A percentile compares a stretch with the other conserved stretches of the same genome.
Evolutionary conservation across 92 coral and sea anemone genomes (phyloP).

Genomic region (Zoanthus gigantus): DNA sequence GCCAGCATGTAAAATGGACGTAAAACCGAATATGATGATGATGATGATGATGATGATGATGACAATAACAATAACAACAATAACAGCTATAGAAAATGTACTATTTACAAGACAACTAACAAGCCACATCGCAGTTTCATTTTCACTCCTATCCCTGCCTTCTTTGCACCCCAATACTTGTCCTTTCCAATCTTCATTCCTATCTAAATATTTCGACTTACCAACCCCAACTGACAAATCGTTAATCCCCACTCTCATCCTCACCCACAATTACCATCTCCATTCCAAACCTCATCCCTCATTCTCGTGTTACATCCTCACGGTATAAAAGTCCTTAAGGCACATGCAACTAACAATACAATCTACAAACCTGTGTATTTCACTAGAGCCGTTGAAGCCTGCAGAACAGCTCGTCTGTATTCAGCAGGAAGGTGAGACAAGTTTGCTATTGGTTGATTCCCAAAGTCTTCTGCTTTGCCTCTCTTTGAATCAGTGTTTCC

Average conservation of each 20-base stretch:
- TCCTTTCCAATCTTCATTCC: not conserved
- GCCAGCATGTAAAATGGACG: no score
- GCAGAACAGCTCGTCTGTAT: slow-evolving; percentile 79
- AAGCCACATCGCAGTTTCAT: not conserved
- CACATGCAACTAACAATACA: not conserved
- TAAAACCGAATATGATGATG: no score
- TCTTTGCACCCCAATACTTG: not conserved
- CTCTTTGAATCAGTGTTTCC: slow-evolving; percentile 43
- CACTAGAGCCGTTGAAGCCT: slow-evolving; percentile 81
- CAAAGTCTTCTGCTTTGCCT: slow-evolving; percentile 50
- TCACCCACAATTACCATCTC: not conserved
- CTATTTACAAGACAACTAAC: no score
- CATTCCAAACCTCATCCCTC: not conserved
- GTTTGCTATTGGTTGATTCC: slow-evolving; percentile 75
- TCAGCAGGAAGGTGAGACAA: slow-evolving; percentile 88
- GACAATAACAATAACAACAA: not conserved
- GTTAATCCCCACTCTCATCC: not conserved
- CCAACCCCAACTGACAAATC: no score
- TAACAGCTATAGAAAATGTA: not conserved
- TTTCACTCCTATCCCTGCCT: not conserved
- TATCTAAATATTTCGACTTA: not conserved
- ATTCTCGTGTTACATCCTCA: not conserved
- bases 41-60: no score
- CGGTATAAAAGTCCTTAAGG: not conserved
- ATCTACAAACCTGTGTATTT: slow-evolving; percentile 83